Base-by-base conservation (phyloP, 2,888 invertebrate species). In the Salpingus planirostris region DNA sequence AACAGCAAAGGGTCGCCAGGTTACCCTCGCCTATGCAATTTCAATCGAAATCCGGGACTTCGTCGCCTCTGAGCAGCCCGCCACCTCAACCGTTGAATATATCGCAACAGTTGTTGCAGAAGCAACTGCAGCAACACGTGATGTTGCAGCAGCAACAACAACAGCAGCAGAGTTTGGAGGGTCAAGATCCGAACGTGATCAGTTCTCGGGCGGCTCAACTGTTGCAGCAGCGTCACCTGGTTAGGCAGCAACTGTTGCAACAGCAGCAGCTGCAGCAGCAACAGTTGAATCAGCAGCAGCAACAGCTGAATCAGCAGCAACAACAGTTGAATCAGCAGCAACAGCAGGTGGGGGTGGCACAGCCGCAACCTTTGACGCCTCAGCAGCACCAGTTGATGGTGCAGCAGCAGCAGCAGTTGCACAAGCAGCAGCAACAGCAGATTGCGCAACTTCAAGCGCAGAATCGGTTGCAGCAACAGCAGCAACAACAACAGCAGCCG, bases 121-220 rank as follows among this genome's bases (percentile, higher is more conserved):
- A 73, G 45, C 54, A 71, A 25, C 57, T 66, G 13, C 71, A 59
- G 36, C 59, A 71, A 44, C 70, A 72, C 48, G 64, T 68, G 23
- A 33, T 46, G 11, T 8, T 18, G 8, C 18, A 18, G 18, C 18
- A 18, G 18, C 18, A 18, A 18, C 18, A 18, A 18, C 18, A 18
- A 18, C 18, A 18, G 8, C 49, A 48, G 50, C 67, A 68, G 38
- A 63, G 48, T 51, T 22, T 52, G 49, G 45, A 42, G 14, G 15
- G 28, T 61, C 52, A 62, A 62, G 3, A 70, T 64, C 50, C 62
- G 11, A 68, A 65, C 42, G 64, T 68, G 42, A 66, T 71, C 41
- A 57, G 57, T 49, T 54, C 60, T 13, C 50, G 57, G 42, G 46
- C 64, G 50, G 50, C 61, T 12, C 58, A 60, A 27, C 40, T 64